These are phyloP conservation scores for Frankliniella fusca DNA, from an alignment of 2,888 invertebrate genomes.

Conservation along the genomic window DNA sequence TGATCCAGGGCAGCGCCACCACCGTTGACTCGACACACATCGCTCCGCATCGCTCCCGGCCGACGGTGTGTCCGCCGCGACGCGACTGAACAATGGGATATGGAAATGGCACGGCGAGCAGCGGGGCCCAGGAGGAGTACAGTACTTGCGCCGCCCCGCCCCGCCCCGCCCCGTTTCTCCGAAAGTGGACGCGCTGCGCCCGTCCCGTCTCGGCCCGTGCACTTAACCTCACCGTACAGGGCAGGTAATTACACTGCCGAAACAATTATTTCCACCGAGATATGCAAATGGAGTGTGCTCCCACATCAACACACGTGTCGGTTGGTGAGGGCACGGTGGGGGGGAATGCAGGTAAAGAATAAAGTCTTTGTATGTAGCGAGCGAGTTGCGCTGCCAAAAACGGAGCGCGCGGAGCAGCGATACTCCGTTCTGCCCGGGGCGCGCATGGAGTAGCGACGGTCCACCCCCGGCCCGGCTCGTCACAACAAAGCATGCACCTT, in stretches of 20 bases:
- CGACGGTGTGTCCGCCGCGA: not conserved
- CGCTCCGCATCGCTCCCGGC: too few species aligned
- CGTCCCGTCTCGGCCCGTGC: conserved; percentile 5
- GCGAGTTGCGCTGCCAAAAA: not conserved
- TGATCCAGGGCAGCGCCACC: not conserved
- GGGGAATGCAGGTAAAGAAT: not conserved
- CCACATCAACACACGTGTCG: conserved; percentile 23
- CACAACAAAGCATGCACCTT: too few species aligned
- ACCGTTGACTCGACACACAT: not conserved
- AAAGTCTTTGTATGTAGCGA: not conserved
- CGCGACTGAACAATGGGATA: not conserved
- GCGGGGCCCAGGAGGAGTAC: too few species aligned
- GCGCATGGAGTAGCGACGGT: not conserved
- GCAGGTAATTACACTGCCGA: conserved; percentile 4
- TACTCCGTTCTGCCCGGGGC: not conserved
- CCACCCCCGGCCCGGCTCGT: not conserved
- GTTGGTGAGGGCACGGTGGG: not conserved
- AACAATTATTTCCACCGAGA: conserved; percentile 22
- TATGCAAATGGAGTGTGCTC: conserved; percentile 20
- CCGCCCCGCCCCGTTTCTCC: not conserved
- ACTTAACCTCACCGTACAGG: not conserved
- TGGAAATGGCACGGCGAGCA: not conserved
- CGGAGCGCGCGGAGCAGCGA: not conserved
- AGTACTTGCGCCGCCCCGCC: not conserved
- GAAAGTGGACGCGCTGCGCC: not conserved